Conservation (phyloP, 2,888 invertebrate genomes). For the Xestia sexstrigata region DNA sequence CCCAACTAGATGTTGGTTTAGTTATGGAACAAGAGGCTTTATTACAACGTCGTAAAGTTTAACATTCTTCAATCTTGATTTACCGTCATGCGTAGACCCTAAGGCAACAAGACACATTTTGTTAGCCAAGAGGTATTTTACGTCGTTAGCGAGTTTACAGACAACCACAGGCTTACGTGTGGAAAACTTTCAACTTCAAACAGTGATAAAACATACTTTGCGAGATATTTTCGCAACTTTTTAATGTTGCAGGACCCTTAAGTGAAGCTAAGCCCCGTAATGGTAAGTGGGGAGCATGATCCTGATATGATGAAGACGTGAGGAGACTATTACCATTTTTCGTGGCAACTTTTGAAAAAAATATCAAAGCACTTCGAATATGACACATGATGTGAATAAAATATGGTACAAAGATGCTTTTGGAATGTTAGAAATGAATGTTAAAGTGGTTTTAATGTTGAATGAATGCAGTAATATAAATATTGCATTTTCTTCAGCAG, state of each 20-base stretch:
- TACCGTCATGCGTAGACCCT: slow-evolving; percentile 50
- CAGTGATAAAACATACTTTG: slow-evolving; percentile 87
- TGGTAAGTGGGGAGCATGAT: slow-evolving; percentile 73
- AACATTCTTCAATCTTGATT: slow-evolving; percentile 34
- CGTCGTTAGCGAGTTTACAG: slow-evolving; percentile 81
- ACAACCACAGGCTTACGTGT: slow-evolving; percentile 82
- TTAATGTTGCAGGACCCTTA: slow-evolving; percentile 84
- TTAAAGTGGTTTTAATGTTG: slow-evolving; percentile 19
- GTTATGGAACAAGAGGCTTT: slow-evolving; percentile 37
- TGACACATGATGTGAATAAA: slow-evolving; percentile 52
- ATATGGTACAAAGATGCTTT: slow-evolving; percentile 44
- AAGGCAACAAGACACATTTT: slow-evolving; percentile 67
- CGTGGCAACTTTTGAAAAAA: slow-evolving; percentile 45
- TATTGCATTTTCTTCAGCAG: slow-evolving; percentile 3
- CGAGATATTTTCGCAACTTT: slow-evolving; percentile 82
- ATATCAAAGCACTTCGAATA: slow-evolving; percentile 50
- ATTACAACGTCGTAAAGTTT: slow-evolving; percentile 31
- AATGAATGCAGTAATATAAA: slow-evolving; percentile 3
- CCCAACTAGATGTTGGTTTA: background rate
- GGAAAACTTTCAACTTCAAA: slow-evolving; percentile 81
- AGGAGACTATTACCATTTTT: slow-evolving; percentile 54
- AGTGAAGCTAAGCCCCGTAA: slow-evolving; percentile 84
- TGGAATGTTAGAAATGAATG: slow-evolving; percentile 24
- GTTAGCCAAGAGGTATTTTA: slow-evolving; percentile 74
- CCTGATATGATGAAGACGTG: slow-evolving; percentile 71